Conservation (phyloP, 2,888 invertebrate species). For the Chalcis sispes region DNA sequence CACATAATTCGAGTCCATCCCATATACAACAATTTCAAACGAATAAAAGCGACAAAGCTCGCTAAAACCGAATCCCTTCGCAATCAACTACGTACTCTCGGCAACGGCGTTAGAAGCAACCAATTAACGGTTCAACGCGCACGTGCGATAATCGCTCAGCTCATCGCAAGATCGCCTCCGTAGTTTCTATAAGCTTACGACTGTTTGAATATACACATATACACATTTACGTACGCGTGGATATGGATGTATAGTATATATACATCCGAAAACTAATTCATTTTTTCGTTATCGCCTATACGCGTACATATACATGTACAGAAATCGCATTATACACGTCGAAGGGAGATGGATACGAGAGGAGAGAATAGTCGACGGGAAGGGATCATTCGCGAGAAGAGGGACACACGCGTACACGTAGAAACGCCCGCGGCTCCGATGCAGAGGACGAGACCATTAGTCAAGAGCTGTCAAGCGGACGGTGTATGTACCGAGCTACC, state of each 20-base stretch:
- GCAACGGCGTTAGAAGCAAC: too few relatives aligned
- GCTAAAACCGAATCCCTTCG: too few relatives aligned
- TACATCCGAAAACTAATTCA: constrained; percentile 60
- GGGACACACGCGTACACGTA: background rate
- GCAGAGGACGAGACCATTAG: constrained; percentile 69
- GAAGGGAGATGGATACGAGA: constrained; percentile 15
- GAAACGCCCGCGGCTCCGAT: constrained; percentile 64
- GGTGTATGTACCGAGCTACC: background rate
- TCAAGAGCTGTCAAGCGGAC: constrained; percentile 59
- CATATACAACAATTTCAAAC: too few relatives aligned
- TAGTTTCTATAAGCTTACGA: background rate
- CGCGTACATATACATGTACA: constrained; percentile 14
- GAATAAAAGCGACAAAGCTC: too few relatives aligned
- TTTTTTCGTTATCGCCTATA: constrained; percentile 60
- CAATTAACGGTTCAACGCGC: too few relatives aligned
- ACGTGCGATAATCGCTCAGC: too few relatives aligned
- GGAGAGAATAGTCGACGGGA: constrained; percentile 32
- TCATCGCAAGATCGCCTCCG: too few relatives aligned
- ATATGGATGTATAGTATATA: background rate
- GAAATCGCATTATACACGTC: background rate
- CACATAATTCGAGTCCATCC: too few relatives aligned
- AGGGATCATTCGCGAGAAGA: constrained; percentile 47
- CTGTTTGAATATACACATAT: background rate
- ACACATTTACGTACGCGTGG: background rate
- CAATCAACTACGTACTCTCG: too few relatives aligned